Conservation (phyloP, 2,888 invertebrate species). For the Nomada fucata region DNA sequence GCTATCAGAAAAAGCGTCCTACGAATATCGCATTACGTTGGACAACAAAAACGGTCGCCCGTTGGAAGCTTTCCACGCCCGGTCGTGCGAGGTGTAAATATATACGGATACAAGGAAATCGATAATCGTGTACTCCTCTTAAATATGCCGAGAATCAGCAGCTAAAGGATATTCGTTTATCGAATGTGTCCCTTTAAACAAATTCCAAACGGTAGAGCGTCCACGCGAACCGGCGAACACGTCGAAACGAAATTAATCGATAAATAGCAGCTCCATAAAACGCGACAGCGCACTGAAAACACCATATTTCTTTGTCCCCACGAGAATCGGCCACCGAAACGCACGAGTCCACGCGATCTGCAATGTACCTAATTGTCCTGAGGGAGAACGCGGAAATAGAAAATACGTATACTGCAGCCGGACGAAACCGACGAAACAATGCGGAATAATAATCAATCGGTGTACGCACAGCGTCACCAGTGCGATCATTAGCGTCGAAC, state of each 20-base stretch:
- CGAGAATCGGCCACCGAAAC: slow-evolving; percentile 18
- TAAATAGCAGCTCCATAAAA: slow-evolving; percentile 42
- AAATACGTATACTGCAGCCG: slow-evolving; percentile 44
- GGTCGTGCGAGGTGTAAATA: too few species aligned
- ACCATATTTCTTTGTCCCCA: slow-evolving; percentile 52
- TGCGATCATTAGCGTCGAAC: not conserved
- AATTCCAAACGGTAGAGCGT: too few species aligned
- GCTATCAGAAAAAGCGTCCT: too few species aligned
- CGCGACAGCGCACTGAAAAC: slow-evolving; percentile 43
- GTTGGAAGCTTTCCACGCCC: too few species aligned
- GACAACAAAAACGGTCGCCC: too few species aligned
- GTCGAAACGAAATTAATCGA: slow-evolving; percentile 15
- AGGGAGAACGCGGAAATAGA: slow-evolving; percentile 17
- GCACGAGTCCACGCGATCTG: slow-evolving; percentile 22
- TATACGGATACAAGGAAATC: too few species aligned
- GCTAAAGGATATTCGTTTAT: too few species aligned
- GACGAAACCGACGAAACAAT: slow-evolving; percentile 17
- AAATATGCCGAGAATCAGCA: too few species aligned
- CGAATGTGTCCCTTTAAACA: too few species aligned
- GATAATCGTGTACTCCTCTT: too few species aligned
- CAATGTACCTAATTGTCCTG: slow-evolving; percentile 23
- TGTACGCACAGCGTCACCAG: slow-evolving; percentile 1
- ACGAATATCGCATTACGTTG: too few species aligned
- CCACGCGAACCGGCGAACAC: too few species aligned
- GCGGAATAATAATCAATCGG: slow-evolving; percentile 27